Evolutionary conservation across 2,113 vertebrate genomes (phyloP), one percentile per base, ranked within the genome.

Genomic region (Nerophis ophidion): DNA sequence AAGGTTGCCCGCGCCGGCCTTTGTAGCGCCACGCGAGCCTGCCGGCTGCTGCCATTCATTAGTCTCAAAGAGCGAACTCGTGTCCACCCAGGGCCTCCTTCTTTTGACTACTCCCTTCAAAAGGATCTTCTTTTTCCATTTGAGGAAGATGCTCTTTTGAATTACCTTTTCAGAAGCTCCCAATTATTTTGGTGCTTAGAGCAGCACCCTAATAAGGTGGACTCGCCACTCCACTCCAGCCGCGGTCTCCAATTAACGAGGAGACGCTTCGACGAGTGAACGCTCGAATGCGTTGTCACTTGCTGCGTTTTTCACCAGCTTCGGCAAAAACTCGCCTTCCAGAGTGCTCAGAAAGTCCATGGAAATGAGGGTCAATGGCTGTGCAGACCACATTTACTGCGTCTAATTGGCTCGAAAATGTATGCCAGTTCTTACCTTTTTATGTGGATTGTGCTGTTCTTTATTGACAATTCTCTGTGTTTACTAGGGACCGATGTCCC

Each of bases 101-200:
- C 74, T 85, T 84, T 81, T 63, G 87, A 79, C 70, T 72, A 10
- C 62, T 74, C 72, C 74, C 72, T 81, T 84, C 76, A 83, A 82
- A 86, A 77, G 47, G 48, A 44, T 56, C 10, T 61, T 26, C 75
- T 70, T 63, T 63, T 35, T 61, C 59, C 26, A 70, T 69, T 74
- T 76, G 47, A 69, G 64, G 57, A 53, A 59, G 62, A 74, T 51
- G 53, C 54, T 74, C 65, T 80, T 83, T 84, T 81, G 76, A 85
- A 83, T 84, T 74, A 81, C 77, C 79, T 77, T 74, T 65, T 76
- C 61, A 70, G 66, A 72, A 68, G 70, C 63, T 74, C 76, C 48
- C 85, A 90, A 88, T 88, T 87, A 90, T 88, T 87, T 86, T 61
- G 51, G 57, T 68, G 83, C 84, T 87, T 72, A 85, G 69, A 89